Evolutionary conservation across 2,888 invertebrate species (phyloP), one percentile per base, ranked within the genome.

Genomic region (Mesochorus sp.): DNA sequence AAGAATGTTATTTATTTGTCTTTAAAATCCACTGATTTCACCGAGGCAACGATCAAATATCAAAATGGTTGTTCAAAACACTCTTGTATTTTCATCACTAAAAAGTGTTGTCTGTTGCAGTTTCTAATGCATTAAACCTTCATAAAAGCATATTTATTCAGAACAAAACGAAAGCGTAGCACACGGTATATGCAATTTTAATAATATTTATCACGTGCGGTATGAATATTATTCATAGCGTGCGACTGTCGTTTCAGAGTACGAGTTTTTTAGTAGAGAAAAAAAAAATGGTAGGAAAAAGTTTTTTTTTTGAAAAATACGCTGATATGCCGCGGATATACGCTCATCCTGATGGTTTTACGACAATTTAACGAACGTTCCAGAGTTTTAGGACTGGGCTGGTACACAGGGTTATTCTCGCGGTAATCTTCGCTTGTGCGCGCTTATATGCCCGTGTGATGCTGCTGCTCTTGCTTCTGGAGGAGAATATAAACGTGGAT

Each of bases 301-400:
- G 21, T 24, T n/a, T 21, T n/a, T 21, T 24, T 44, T 49, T 28
- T 17, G 44, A 59, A 59, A 2, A 57, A 24, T 26, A 59, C 37
- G 34, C 26, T 51, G 24, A 70, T 12, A 37, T n/a, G 31, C 44
- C 28, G 53, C 55, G 53, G 26, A 42, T 21, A 14, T 44, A 44
- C 66, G 47, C 53, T n/a, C n/a, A n/a, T n/a, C 53, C 12, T 59
- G 57, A 74, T 74, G 70, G 64, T 71, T 81, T 79, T 79, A 79
- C 71, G 73, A 74, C 74, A 67, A 57, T 79, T 79, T 67, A 76
- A 76, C 79, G 71, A 79, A 71, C 70, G 49, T 47, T 68, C 57
- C 34, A 67, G 68, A 66, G 70, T 71, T 76, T 81, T 28, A 39
- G 57, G 59, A 67, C 28, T 59, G 5, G 61, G 53, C 17, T 24